Conservation (phyloP, 2,888 invertebrate species). For the Octonoba sinensis region DNA sequence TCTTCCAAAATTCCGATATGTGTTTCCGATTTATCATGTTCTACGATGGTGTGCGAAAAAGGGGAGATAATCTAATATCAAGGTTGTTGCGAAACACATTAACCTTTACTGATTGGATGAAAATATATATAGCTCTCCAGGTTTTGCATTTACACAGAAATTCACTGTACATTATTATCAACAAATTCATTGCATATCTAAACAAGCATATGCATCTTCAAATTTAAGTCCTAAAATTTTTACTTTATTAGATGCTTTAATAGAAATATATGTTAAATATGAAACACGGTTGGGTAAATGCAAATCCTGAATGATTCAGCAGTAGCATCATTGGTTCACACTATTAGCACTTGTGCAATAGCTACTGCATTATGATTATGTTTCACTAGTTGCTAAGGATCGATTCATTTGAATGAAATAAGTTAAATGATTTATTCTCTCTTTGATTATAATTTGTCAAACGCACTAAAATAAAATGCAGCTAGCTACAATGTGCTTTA, state of each 20-base stretch:
- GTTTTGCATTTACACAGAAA: conserved; percentile 38
- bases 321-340: conserved; percentile 8
- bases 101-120: conserved; percentile 61
- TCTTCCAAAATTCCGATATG: conserved; percentile 63
- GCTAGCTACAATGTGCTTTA: conserved; percentile 45
- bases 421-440: neutral
- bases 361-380: conserved; percentile 24
- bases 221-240: too few species aligned
- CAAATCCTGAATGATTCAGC: conserved; percentile 41
- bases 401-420: conserved; percentile 9
- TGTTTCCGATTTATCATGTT: conserved; percentile 61
- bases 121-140: conserved; percentile 21
- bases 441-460: conserved; percentile 13
- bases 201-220: too few species aligned
- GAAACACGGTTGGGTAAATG: conserved; percentile 17
- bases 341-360: conserved; percentile 38
- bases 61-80: conserved; percentile 35
- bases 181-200: too few species aligned
- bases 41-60: conserved; percentile 59
- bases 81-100: conserved; percentile 45
- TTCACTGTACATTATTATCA: too few species aligned
- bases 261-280: too few species aligned
- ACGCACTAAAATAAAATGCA: conserved; percentile 18
- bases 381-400: conserved; percentile 29
- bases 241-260: too few species aligned